A percentile compares a stretch with the other conserved stretches of the same genome.
Evolutionary conservation across 2,113 vertebrate genomes (phyloP).

Genomic region (Puffinus mauretanicus): DNA sequence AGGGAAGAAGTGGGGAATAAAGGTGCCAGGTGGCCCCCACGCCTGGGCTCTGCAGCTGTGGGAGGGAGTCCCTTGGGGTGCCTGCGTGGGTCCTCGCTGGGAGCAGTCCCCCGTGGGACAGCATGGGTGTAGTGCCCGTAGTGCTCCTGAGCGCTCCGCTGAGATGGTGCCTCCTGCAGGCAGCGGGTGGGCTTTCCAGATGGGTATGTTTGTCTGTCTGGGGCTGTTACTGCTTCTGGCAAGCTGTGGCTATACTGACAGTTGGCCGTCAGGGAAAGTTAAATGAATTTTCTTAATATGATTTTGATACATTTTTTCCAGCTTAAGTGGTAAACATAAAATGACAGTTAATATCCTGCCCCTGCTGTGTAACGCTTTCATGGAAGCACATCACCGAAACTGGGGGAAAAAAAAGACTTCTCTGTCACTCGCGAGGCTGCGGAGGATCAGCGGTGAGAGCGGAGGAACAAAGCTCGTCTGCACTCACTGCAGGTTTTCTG

Average conservation of each 20-base stretch:
- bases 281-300: neutral
- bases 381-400: neutral
- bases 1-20: neutral
- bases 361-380: neutral
- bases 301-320: neutral
- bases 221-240: neutral
- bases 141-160: neutral
- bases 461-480: neutral
- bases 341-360: neutral
- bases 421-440: neutral
- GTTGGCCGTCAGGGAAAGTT: neutral
- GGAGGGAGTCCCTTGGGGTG: neutral
- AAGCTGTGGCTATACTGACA: neutral
- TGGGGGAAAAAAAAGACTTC: neutral
- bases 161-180: neutral
- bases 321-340: neutral
- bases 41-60: neutral
- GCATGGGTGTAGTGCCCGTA: accelerated
- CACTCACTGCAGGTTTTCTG: neutral
- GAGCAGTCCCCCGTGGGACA: neutral
- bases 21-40: neutral
- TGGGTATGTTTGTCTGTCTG: neutral
- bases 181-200: neutral
- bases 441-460: neutral
- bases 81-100: neutral